A percentile compares a stretch with the other conserved stretches of the same genome.
Conservation (phyloP, 2,113 vertebrate species). For the Varanus salvator region DNA sequence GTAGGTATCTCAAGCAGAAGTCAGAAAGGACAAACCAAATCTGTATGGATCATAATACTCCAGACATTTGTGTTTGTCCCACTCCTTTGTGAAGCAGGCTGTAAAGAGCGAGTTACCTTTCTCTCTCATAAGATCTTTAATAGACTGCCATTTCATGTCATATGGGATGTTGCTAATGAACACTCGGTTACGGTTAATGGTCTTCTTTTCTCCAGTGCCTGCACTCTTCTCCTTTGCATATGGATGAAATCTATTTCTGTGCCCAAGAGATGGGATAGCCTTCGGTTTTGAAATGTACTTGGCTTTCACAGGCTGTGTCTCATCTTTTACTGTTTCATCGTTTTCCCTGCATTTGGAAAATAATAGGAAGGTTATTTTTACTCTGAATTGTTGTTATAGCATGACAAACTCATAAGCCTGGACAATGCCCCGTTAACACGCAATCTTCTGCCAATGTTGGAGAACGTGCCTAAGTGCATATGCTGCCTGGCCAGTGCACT, state of each 20-base stretch:
- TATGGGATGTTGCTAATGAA: constrained; percentile 99
- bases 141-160: constrained; percentile 99
- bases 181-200: constrained; percentile 89
- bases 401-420: background rate
- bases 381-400: background rate
- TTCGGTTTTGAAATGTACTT: constrained; percentile 75
- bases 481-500: background rate
- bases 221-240: constrained; percentile 92
- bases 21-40: constrained; percentile 68
- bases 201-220: constrained; percentile 88
- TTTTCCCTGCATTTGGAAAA: constrained; percentile 78
- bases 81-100: constrained; percentile 44
- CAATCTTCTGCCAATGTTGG: background rate
- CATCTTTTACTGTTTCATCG: constrained; percentile 87
- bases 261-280: constrained; percentile 79
- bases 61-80: constrained; percentile 31
- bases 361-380: constrained; percentile 45
- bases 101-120: constrained; percentile 89
- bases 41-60: constrained; percentile 75
- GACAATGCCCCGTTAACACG: background rate
- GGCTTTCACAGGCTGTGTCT: constrained; percentile 87
- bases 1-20: constrained; percentile 71
- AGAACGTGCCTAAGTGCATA: background rate
- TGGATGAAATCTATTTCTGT: constrained; percentile 91
- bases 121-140: constrained; percentile 99